Evolutionary conservation across 2,797 vertebrate species (phyloP).

Genomic region (Hemitrygon akajei): DNA sequence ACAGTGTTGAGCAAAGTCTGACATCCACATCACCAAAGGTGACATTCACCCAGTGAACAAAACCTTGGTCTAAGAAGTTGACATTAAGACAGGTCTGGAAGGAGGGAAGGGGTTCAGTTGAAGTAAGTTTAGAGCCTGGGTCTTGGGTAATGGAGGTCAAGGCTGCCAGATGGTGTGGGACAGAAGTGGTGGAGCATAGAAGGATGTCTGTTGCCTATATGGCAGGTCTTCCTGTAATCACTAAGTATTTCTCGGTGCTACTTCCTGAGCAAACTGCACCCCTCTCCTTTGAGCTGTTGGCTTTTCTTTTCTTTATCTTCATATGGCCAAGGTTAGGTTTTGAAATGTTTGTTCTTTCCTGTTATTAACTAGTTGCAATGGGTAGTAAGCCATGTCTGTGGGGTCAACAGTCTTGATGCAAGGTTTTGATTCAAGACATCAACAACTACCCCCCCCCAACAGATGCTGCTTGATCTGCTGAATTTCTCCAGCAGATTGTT

Average conservation of each 20-base stretch:
- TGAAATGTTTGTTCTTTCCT: neutral
- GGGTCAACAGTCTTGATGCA: neutral
- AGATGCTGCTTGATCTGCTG: no score
- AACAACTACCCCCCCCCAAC: no score
- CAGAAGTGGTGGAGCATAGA: neutral
- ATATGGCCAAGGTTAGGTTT: neutral
- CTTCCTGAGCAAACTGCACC: neutral
- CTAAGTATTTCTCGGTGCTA: neutral
- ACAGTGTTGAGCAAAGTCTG: no score
- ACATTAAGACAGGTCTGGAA: neutral
- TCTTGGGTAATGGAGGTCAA: neutral
- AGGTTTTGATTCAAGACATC: no score
- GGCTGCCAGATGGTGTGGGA: neutral
- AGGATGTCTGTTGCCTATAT: no score
- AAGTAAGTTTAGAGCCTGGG: neutral
- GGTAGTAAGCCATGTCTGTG: neutral
- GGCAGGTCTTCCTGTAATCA: neutral
- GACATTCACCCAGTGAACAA: neutral
- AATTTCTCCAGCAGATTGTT: no score
- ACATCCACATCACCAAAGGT: neutral
- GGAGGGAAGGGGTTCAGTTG: neutral
- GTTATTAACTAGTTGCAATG: neutral
- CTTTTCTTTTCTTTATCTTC: neutral
- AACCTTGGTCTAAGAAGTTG: neutral
- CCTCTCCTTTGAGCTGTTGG: neutral